Percentiles rank a stretch among this genome's conserved stretches.
Evolutionary conservation across 2,888 invertebrate species (phyloP).

Genomic region (Eulithis testata): DNA sequence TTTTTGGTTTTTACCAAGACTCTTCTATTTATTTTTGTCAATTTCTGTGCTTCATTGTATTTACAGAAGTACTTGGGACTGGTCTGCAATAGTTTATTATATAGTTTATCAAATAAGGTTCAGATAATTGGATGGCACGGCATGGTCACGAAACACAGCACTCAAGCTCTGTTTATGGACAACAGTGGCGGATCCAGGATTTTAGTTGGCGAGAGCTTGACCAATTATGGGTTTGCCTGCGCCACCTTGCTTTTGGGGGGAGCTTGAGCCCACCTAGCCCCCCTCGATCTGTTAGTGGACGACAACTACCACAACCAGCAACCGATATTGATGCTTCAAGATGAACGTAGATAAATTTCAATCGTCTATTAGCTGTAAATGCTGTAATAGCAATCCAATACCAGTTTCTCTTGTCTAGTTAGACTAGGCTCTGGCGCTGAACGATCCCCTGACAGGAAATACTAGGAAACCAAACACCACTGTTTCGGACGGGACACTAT

Average conservation of each 20-base stretch:
- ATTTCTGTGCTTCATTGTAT: no score
- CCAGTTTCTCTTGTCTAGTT: constrained; percentile 42
- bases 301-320: constrained; percentile 2
- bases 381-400: constrained; percentile 31
- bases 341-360: constrained; percentile 48
- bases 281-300: no score
- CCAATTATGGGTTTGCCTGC: no score
- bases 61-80: no score
- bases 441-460: background rate
- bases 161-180: constrained; percentile 12
- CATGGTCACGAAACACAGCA: constrained; percentile 16
- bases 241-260: no score
- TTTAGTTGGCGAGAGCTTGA: no score
- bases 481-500: no score
- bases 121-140: constrained; percentile 19
- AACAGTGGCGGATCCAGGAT: background rate
- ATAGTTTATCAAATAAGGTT: constrained; percentile 14
- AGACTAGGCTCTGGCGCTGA: constrained; percentile 2
- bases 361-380: constrained; percentile 44
- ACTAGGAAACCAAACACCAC: background rate
- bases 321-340: constrained; percentile 37
- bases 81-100: background rate
- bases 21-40: no score
- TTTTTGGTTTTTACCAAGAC: no score
- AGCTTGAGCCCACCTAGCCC: no score